These are phyloP conservation scores for Drosophila basisetae DNA, from an alignment of 2,888 invertebrate species.

Conservation along the genomic window DNA sequence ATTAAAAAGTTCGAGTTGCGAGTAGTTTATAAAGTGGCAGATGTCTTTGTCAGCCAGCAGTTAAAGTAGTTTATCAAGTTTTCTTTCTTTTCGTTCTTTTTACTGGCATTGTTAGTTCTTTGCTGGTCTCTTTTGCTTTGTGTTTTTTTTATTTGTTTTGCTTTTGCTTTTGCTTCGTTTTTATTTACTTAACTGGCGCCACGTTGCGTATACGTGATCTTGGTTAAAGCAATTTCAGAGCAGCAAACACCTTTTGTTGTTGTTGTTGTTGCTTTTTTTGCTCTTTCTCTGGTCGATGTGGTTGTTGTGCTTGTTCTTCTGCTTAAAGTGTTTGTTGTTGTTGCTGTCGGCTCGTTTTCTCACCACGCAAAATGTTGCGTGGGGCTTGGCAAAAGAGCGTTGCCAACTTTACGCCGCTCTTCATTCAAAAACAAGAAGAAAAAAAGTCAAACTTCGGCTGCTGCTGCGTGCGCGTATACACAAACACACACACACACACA, in stretches of 20 bases:
- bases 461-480: constrained; percentile 51
- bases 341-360: constrained; percentile 26
- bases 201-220: constrained; percentile 62
- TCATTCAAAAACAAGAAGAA: constrained; percentile 1
- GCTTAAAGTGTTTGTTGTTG: constrained; percentile 4
- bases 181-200: constrained; percentile 46
- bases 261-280: not conserved
- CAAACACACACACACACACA: constrained; percentile 23
- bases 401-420: constrained; percentile 37
- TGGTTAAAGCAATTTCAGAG: constrained; percentile 22
- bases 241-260: constrained; percentile 10
- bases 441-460: constrained; percentile 22
- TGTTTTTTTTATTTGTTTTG: not conserved
- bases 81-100: not conserved
- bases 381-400: constrained; percentile 40
- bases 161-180: constrained; percentile 1
- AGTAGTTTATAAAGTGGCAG: constrained; percentile 11
- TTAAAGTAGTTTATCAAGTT: constrained; percentile 15
- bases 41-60: constrained; percentile 11
- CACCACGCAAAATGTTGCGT: constrained; percentile 52
- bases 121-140: not conserved
- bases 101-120: not conserved
- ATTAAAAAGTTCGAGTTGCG: not conserved
- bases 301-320: constrained; percentile 12
- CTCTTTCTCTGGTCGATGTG: not conserved